phyloP scores from a whole-genome alignment of 2,113 vertebrate species.

The Nicator chloris region DNA sequence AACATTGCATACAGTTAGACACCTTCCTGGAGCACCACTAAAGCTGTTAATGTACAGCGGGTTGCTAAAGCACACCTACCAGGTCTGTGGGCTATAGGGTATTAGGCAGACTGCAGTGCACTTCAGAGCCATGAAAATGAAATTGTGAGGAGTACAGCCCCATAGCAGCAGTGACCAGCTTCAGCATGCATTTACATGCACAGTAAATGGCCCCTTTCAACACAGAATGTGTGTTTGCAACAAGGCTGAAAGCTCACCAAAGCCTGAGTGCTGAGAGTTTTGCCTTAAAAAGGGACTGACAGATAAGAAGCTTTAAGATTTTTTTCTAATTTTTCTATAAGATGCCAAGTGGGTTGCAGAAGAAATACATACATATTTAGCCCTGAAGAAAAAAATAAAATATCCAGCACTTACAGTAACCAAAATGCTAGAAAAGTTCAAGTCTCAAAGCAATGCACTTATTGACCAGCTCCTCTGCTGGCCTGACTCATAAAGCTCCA shows the following conservation, averaged over 20 bases:
- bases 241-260: neutral
- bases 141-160: neutral
- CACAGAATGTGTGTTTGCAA: neutral
- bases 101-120: neutral
- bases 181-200: neutral
- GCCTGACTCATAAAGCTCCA: neutral
- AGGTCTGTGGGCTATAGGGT: fast-evolving
- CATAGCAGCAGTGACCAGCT: neutral
- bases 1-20: neutral
- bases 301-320: neutral
- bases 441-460: neutral
- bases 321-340: neutral
- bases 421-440: neutral
- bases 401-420: neutral
- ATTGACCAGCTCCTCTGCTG: neutral
- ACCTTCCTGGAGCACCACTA: neutral
- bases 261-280: neutral
- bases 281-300: neutral
- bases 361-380: neutral
- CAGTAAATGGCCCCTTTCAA: neutral
- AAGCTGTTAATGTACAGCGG: neutral
- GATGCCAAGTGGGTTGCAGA: neutral
- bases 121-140: neutral
- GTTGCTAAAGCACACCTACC: neutral
- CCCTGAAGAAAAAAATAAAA: neutral